A percentile compares a stretch with the other conserved stretches of the same genome.
phyloP scores from a whole-genome alignment of 2,113 vertebrate genomes.

The Apus apus region DNA sequence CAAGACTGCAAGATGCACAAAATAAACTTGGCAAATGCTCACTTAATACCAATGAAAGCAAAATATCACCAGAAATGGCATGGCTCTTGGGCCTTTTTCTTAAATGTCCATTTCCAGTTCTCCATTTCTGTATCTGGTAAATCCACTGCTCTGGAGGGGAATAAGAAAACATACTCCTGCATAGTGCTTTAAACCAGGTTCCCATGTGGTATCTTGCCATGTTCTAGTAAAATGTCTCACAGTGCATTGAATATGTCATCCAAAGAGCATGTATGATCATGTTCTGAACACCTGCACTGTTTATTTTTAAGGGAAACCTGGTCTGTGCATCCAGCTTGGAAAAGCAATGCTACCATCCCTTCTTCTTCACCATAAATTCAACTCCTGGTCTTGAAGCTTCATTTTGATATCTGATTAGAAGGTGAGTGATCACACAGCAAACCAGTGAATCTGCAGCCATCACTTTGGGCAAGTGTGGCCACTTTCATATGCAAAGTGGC shows the following conservation, averaged over 20 bases:
- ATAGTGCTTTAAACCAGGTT: not conserved
- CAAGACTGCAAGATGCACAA: not conserved
- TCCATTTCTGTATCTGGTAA: not conserved
- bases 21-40: not conserved
- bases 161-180: not conserved
- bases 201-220: not conserved
- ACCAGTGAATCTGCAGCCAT: not conserved
- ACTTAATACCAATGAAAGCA: not conserved
- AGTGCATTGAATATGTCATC: not conserved
- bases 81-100: not conserved
- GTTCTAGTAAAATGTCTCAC: not conserved
- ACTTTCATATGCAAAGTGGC: not conserved
- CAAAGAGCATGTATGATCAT: not conserved
- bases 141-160: not conserved
- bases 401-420: not conserved
- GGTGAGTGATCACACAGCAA: not conserved
- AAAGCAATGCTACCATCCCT: not conserved
- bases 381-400: not conserved
- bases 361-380: not conserved
- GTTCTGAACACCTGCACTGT: conserved; percentile 25
- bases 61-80: not conserved
- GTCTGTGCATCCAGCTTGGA: not conserved
- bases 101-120: not conserved
- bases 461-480: not conserved
- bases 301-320: not conserved